Percentiles rank a stretch among this genome's conserved stretches.
Conservation (phyloP, 2,888 invertebrate species). For the Argyresthia albistria region DNA sequence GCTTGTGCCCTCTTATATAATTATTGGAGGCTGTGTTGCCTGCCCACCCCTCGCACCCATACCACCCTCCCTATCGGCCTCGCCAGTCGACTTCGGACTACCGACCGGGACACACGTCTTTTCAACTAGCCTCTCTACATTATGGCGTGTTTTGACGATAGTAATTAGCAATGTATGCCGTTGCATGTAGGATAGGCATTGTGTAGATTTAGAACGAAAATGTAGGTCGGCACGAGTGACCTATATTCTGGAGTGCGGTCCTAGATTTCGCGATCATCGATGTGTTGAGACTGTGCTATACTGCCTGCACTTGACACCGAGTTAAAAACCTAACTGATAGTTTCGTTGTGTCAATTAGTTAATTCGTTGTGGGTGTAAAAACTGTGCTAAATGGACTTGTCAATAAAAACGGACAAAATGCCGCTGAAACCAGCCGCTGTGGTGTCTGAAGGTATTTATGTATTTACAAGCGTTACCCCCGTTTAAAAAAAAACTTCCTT, state of each 20-base stretch:
- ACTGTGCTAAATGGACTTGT: background rate
- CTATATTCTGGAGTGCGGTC: background rate
- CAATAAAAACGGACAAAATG: conserved; percentile 22
- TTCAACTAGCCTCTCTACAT: conserved; percentile 10
- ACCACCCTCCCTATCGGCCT: conserved; percentile 9
- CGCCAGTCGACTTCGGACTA: conserved; percentile 35
- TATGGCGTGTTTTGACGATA: conserved; percentile 20
- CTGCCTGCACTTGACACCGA: background rate
- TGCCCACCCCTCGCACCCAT: conserved; percentile 16
- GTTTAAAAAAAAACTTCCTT: too few species aligned
- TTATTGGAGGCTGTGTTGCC: conserved; percentile 61
- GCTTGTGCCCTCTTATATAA: conserved; percentile 59
- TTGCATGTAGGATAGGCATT: background rate
- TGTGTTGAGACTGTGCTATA: background rate
- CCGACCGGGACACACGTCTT: conserved; percentile 23
- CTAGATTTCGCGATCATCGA: background rate
- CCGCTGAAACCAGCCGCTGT: conserved; percentile 41
- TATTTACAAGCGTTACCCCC: background rate
- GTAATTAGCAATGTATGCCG: background rate
- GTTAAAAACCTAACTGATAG: background rate
- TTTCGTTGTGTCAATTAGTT: background rate
- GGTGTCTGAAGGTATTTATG: conserved; percentile 34
- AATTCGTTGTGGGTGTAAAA: background rate
- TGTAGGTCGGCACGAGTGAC: background rate
- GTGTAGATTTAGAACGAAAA: background rate